These are phyloP conservation scores for Leptobrachium leishanense DNA, from an alignment of 2,113 vertebrate species.

Conservation along the genomic window DNA sequence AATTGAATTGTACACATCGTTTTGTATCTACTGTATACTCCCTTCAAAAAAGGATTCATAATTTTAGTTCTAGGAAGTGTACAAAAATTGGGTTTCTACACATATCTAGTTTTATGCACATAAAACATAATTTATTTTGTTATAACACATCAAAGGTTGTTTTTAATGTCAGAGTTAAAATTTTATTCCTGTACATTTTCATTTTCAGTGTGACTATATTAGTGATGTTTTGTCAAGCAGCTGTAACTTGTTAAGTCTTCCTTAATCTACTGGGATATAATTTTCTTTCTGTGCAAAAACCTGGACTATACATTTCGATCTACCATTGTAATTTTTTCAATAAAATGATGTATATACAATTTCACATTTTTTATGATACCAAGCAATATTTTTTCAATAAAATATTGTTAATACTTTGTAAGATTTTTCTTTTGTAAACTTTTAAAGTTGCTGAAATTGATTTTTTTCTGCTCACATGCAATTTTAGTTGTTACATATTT, in stretches of 20 bases:
- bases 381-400: conserved; percentile 73
- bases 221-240: conserved; percentile 59
- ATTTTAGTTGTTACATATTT: conserved; percentile 55
- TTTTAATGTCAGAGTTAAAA: conserved; percentile 36
- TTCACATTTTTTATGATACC: conserved; percentile 65
- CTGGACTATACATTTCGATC: conserved; percentile 52
- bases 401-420: conserved; percentile 66
- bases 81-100: conserved; percentile 64
- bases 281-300: conserved; percentile 60
- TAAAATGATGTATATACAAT: conserved; percentile 64
- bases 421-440: conserved; percentile 63
- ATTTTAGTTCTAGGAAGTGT: conserved; percentile 61
- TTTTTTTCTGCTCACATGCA: conserved; percentile 53
- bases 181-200: conserved; percentile 36
- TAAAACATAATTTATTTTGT: conserved; percentile 72
- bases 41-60: conserved; percentile 71
- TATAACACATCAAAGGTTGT: conserved; percentile 63
- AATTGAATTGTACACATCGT: conserved; percentile 63
- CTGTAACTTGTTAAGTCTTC: conserved; percentile 69
- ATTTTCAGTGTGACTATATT: conserved; percentile 56
- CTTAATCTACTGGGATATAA: conserved; percentile 62
- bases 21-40: conserved; percentile 66
- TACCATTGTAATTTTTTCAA: conserved; percentile 58
- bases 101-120: conserved; percentile 63
- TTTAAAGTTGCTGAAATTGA: conserved; percentile 51